Percentiles rank a stretch among this genome's conserved stretches.
phyloP scores from a whole-genome alignment of 1,140 invertebrate species.

The Lordiphosa clarofinis region DNA sequence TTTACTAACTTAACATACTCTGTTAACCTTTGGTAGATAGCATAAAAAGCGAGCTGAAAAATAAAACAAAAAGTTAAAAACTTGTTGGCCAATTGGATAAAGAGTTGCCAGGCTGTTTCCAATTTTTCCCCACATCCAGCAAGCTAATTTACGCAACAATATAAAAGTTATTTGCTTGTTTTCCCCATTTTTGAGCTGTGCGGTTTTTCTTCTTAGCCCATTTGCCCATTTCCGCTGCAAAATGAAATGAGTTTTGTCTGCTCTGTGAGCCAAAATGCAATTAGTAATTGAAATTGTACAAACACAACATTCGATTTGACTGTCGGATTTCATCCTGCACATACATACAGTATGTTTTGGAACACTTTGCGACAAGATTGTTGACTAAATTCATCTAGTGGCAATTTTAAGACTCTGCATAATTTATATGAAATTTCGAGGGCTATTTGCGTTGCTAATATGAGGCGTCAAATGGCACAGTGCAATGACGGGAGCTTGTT shows the following conservation, averaged over 20 bases:
- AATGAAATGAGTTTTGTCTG: slow-evolving; percentile 42
- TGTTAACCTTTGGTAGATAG: too few species aligned
- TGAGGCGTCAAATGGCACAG: too few species aligned
- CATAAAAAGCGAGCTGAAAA: slow-evolving; percentile 38
- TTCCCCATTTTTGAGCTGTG: slow-evolving; percentile 21
- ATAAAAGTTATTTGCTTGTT: slow-evolving; percentile 44
- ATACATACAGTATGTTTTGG: neutral
- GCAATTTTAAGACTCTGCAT: too few species aligned
- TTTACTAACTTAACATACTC: too few species aligned
- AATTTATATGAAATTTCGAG: too few species aligned
- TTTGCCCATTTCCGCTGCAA: slow-evolving; percentile 23
- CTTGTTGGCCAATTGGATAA: slow-evolving; percentile 59
- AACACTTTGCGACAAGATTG: too few species aligned
- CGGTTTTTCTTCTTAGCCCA: slow-evolving; percentile 13
- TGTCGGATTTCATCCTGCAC: neutral
- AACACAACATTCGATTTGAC: slow-evolving; percentile 7
- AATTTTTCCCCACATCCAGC: slow-evolving; percentile 35
- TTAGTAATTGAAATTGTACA: slow-evolving; percentile 35
- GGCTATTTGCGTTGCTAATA: too few species aligned
- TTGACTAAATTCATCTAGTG: too few species aligned
- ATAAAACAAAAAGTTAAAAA: slow-evolving; percentile 50
- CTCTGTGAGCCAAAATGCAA: slow-evolving; percentile 6
- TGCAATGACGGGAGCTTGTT: too few species aligned
- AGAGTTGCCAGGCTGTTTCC: slow-evolving; percentile 20
- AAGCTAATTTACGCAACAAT: slow-evolving; percentile 61